Percentiles rank a stretch among this genome's conserved stretches.
Conservation (phyloP, 2,113 vertebrate species). For the Saccopteryx leptura region DNA sequence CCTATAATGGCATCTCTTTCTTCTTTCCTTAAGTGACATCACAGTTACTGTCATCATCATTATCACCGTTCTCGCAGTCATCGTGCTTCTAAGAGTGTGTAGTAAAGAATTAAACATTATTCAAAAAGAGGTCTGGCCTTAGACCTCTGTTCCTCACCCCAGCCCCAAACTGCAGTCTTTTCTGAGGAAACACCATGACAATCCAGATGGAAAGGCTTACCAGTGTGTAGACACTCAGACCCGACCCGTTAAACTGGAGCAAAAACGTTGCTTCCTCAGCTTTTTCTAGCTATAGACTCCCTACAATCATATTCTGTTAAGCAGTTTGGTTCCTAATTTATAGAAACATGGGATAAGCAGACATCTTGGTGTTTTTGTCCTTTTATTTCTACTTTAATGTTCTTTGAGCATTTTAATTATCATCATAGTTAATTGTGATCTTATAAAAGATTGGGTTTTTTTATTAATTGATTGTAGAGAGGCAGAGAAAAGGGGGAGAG, state of each 20-base stretch:
- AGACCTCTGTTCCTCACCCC: background rate
- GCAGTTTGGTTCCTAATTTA: background rate
- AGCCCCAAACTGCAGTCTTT: background rate
- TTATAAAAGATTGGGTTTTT: background rate
- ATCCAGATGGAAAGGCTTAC: background rate
- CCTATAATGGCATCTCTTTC: background rate
- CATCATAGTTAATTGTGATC: background rate
- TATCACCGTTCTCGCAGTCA: too few species aligned
- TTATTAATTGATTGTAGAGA: too few species aligned
- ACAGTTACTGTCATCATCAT: background rate
- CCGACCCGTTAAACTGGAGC: background rate
- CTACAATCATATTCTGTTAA: background rate
- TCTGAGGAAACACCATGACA: background rate
- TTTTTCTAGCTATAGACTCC: background rate
- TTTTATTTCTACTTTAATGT: background rate
- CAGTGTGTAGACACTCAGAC: background rate
- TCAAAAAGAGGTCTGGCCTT: background rate
- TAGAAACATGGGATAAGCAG: background rate
- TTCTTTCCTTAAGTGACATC: background rate
- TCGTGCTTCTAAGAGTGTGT: background rate
- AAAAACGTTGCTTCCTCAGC: background rate
- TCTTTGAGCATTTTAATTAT: slow-evolving; percentile 18
- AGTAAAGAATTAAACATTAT: background rate
- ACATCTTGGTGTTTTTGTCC: background rate
- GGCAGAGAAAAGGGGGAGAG: too few species aligned